These are phyloP conservation scores for Spatula versicolor DNA, from an alignment of 2,797 vertebrate genomes.

Conservation along the genomic window DNA sequence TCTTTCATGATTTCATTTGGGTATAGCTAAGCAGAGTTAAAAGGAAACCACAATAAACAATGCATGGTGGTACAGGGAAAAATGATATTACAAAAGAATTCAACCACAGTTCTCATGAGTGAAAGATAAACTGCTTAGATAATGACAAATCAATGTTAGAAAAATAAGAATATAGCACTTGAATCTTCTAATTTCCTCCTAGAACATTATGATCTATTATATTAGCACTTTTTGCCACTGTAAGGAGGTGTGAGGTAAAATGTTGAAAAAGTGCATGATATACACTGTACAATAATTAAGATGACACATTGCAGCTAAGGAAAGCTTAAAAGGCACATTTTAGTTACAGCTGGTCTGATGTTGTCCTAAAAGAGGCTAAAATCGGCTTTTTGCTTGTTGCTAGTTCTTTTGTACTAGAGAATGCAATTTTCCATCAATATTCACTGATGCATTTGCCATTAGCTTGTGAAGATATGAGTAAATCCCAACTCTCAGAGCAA, in stretches of 20 bases:
- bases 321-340: not conserved
- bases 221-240: not conserved
- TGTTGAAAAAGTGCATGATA: not conserved
- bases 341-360: not conserved
- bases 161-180: not conserved
- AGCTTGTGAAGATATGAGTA: not conserved
- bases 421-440: not conserved
- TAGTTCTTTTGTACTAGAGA: not conserved
- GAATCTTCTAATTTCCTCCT: not conserved
- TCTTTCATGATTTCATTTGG: not conserved
- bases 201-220: not conserved
- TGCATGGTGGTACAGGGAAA: not conserved
- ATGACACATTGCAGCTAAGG: not conserved
- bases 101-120: not conserved
- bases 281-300: not conserved
- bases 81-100: not conserved
- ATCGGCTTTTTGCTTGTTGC: not conserved
- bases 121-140: not conserved
- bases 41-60: not conserved
- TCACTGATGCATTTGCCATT: not conserved
- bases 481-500: not conserved
- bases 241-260: conserved; percentile 2
- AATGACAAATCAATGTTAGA: not conserved
- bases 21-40: not conserved
- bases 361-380: not conserved